Evolutionary conservation across 2,888 invertebrate species (phyloP), one percentile per base, ranked within the genome.

Genomic region (Keiferia lycopersicella): DNA sequence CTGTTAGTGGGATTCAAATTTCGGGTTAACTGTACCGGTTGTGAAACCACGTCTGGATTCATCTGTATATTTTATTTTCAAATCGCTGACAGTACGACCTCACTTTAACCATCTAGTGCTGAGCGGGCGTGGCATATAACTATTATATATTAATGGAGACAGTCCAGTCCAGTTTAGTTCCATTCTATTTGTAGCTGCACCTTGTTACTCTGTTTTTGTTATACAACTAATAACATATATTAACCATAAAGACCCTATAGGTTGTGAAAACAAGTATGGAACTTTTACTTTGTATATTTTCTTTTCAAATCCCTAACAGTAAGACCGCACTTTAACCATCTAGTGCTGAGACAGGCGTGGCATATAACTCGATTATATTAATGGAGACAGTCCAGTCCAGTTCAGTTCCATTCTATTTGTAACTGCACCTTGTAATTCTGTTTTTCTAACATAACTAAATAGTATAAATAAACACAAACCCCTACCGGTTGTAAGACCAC

Each of bases 191-290:
- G 64, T 53, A 30, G 64, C 30, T 58, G 62, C 63, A 50, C 63
- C 66, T 66, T 65, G 66, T 66, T 67, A 64, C 57, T 62, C 64
- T 68, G n/a, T n/a, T n/a, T n/a, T n/a, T n/a, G n/a, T n/a, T n/a
- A n/a, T n/a, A n/a, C n/a, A n/a, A n/a, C n/a, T n/a, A n/a, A n/a
- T n/a, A n/a, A n/a, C n/a, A n/a, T n/a, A n/a, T n/a, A n/a, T n/a
- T n/a, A n/a, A n/a, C n/a, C n/a, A n/a, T n/a, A n/a, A n/a, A n/a
- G n/a, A n/a, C n/a, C n/a, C n/a, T n/a, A n/a, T n/a, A n/a, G n/a
- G n/a, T n/a, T n/a, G n/a, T n/a, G n/a, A n/a, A n/a, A n/a, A n/a
- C n/a, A n/a, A n/a, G n/a, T n/a, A n/a, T n/a, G n/a, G n/a, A n/a
- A n/a, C n/a, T n/a, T n/a, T n/a, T n/a, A n/a, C n/a, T n/a, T n/a